Evolutionary conservation across 64 coral and sea anemone genomes (phyloP).

Genomic region (Platygyra sinensis): DNA sequence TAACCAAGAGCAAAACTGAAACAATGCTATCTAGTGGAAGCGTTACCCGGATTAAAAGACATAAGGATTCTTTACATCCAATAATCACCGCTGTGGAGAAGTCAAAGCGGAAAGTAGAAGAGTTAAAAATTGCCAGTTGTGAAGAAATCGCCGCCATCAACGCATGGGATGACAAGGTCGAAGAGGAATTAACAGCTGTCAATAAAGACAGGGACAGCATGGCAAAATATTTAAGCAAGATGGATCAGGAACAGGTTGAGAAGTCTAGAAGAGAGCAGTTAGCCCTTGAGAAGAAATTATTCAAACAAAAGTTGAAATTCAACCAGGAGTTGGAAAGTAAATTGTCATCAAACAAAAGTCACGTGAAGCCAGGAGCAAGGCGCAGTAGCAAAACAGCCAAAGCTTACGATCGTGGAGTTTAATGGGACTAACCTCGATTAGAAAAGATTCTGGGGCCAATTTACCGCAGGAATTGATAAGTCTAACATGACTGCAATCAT

Average conservation of each 20-base stretch:
- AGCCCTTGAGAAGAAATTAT: neutral
- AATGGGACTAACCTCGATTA: constrained; percentile 5
- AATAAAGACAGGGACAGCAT: neutral
- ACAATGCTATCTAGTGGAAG: neutral
- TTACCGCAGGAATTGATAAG: neutral
- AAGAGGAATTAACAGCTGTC: neutral
- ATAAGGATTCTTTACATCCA: neutral
- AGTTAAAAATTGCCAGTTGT: constrained; percentile 17
- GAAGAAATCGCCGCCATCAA: neutral
- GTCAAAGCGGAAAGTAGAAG: constrained; percentile 12
- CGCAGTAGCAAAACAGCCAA: constrained; percentile 11
- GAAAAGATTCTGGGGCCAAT: constrained; percentile 5
- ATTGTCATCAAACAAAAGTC: neutral
- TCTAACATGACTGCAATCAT: neutral
- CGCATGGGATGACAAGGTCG: neutral
- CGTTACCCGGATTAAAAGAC: neutral
- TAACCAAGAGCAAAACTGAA: neutral
- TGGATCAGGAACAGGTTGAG: constrained; percentile 1
- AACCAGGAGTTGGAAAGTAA: neutral
- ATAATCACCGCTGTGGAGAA: neutral
- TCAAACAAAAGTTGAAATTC: neutral
- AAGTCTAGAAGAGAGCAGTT: constrained; percentile 3
- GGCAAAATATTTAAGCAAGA: neutral
- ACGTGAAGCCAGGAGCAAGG: neutral
- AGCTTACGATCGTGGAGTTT: constrained; percentile 42